Percentiles rank a stretch among this genome's conserved stretches.
Conservation (phyloP, 2,888 invertebrate species). For the Choristoneura rosaceana region DNA sequence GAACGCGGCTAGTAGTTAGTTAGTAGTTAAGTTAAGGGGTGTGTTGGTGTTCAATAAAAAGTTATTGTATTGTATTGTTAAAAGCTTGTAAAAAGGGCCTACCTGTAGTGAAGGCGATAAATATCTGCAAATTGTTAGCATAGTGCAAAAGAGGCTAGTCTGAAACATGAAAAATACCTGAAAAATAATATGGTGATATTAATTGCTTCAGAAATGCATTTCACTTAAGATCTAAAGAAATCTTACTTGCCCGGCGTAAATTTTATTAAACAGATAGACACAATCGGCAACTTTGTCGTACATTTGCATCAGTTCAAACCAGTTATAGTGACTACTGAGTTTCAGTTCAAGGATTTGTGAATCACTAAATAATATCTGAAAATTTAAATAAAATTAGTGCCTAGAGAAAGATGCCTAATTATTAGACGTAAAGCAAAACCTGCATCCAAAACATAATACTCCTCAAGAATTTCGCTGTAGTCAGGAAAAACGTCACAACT, state of each 20-base stretch:
- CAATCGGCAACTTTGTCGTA: conserved; percentile 69
- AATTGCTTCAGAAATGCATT: not conserved
- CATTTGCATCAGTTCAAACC: conserved; percentile 73
- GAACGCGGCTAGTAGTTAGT: no score
- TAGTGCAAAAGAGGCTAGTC: conserved; percentile 62
- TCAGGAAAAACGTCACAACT: not conserved
- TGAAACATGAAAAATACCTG: conserved; percentile 67
- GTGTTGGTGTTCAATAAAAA: no score
- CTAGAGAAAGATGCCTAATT: no score
- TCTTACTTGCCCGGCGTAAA: conserved; percentile 65
- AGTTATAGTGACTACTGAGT: conserved; percentile 53
- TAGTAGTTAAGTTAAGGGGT: no score
- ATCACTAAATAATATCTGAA: conserved; percentile 51
- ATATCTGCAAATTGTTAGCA: conserved; percentile 62
- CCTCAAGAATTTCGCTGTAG: not conserved
- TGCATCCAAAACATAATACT: no score
- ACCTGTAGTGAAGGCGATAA: conserved; percentile 67
- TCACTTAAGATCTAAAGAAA: not conserved
- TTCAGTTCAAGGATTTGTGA: conserved; percentile 47
- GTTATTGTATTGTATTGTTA: no score
- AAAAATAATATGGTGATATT: conserved; percentile 41
- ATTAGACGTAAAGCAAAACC: no score
- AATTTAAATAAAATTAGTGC: conserved; percentile 17
- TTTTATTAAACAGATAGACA: conserved; percentile 62
- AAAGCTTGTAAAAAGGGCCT: conserved; percentile 21